Base-by-base conservation (phyloP, 2,888 invertebrate genomes). In the Ditula angustiorana region DNA sequence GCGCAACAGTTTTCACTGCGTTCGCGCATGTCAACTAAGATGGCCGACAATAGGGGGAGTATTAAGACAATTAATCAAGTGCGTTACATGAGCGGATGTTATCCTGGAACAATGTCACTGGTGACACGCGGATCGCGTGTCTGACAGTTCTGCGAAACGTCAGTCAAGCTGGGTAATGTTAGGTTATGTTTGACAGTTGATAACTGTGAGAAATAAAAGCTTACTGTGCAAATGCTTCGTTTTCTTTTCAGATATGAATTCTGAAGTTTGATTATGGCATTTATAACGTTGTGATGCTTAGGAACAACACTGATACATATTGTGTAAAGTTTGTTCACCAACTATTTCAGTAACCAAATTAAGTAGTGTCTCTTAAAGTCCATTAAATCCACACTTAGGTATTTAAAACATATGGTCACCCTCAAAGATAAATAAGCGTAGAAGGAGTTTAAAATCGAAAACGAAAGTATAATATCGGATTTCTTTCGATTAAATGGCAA, bases 1-100 rank as follows among this genome's bases (percentile, higher is more conserved):
- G 50, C 62, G 62, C 41, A 62, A 62, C n/a, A 33, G 56, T 62
- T 62, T 62, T 62, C 49, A 23, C 56, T 62, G 23, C 26, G 37
- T 10, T 5, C 1, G 37, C 35, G 53, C 47, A 33, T 61, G 56
- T 56, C 55, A 49, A 49, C 61, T 8, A 13, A 57, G 37, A 46
- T 56, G 49, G 37, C 49, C 5, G 16, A 41, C 56, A 50, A 41
- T 61, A 35, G 19, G 44, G 33, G 49, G 24, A 37, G 21, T 26
- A 33, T 28, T 56, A 61, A 28, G 30, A 55, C 47, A 30, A 55
- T 61, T 56, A 56, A 61, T 47, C 23, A 23, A 16, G 46, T 23
- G 11, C 23, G 49, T 56, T 56, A 62, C 49, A 62, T 62, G 37
- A 62, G 30, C 56, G 49, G 49, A 57, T 62, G 13, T 21, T 8